Evolutionary conservation across 2,797 vertebrate genomes (phyloP).

Genomic region (Chaenodraco wilsoni): DNA sequence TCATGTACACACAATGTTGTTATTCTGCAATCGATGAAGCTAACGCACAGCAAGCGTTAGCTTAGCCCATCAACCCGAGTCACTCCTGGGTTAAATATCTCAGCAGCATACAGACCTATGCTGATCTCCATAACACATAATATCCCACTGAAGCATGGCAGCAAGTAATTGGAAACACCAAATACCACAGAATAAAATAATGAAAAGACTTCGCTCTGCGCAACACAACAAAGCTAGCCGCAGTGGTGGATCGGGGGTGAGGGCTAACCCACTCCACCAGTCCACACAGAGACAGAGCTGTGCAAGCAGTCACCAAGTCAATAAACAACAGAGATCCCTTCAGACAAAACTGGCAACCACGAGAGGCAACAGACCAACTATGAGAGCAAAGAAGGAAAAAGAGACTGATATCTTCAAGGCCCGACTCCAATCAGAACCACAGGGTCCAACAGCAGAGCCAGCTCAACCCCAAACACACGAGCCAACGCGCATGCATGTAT

Average conservation of each 20-base stretch:
- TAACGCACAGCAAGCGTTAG: no score
- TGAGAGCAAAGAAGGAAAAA: conserved; percentile 24
- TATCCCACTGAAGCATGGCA: conserved; percentile 30
- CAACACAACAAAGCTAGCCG: conserved; percentile 31
- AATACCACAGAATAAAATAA: conserved; percentile 18
- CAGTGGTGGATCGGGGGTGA: conserved; percentile 7
- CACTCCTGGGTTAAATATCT: no score
- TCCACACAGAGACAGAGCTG: conserved; percentile 54
- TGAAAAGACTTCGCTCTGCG: neutral
- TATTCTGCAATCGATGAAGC: no score
- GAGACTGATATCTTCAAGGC: conserved; percentile 42
- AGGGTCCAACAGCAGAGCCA: conserved; percentile 46
- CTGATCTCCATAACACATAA: neutral
- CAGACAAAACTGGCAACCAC: conserved; percentile 46
- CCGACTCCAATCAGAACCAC: conserved; percentile 53
- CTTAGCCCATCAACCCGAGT: no score
- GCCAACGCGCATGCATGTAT: conserved; percentile 23
- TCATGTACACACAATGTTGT: no score
- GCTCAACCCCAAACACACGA: conserved; percentile 37
- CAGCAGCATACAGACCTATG: no score
- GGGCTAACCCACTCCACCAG: conserved; percentile 23
- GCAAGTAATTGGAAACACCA: conserved; percentile 38
- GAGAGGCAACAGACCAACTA: conserved; percentile 37
- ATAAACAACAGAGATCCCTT: conserved; percentile 66
- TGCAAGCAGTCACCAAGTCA: conserved; percentile 58